phyloP scores from a whole-genome alignment of 64 coral and sea anemone genomes.

The Pocillopora damicornis region DNA sequence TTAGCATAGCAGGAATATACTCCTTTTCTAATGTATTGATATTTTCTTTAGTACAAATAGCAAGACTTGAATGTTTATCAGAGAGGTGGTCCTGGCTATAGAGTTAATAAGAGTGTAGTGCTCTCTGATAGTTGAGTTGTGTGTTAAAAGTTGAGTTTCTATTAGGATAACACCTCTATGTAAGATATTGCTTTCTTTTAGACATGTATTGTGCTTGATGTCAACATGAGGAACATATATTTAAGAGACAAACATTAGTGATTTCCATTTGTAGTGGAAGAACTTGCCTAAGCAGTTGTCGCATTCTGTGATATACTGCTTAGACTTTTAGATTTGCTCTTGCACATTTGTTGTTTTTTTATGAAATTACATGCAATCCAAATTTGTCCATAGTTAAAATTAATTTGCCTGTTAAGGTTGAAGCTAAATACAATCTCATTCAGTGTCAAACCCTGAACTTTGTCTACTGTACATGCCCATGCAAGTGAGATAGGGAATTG shows the following conservation, averaged over 20 bases:
- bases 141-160: slow-evolving; percentile 63
- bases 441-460: too few relatives aligned
- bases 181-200: slow-evolving; percentile 41
- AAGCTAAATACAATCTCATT: too few relatives aligned
- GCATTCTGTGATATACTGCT: too few relatives aligned
- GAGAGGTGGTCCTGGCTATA: slow-evolving; percentile 45
- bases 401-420: too few relatives aligned
- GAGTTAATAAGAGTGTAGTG: slow-evolving; percentile 20
- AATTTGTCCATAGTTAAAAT: too few relatives aligned
- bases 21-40: background rate
- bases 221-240: background rate
- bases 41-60: slow-evolving; percentile 25
- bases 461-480: too few relatives aligned
- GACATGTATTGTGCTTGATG: slow-evolving; percentile 40
- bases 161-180: background rate
- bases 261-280: background rate
- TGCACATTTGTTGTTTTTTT: too few relatives aligned
- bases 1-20: too few relatives aligned
- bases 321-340: too few relatives aligned
- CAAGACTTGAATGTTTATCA: slow-evolving; percentile 63
- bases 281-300: background rate
- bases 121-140: slow-evolving; percentile 35
- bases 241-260: background rate
- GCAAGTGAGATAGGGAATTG: too few relatives aligned
- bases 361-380: too few relatives aligned